phyloP scores from a whole-genome alignment of 2,888 invertebrate genomes.

The Bedellia somnulentella region DNA sequence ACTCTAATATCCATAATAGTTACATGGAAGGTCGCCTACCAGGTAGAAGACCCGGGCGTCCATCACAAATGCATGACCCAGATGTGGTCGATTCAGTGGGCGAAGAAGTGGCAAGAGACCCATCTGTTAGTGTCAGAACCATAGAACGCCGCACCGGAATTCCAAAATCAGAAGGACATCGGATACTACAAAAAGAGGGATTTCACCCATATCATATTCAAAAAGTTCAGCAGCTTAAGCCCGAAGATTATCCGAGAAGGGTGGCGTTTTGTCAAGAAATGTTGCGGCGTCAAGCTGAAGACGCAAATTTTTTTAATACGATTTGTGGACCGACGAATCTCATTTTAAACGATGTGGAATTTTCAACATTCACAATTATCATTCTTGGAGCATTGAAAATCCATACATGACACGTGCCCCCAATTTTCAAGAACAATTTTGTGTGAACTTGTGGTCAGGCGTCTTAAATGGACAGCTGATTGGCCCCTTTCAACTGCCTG shows the following conservation, averaged over 20 bases:
- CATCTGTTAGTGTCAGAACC: constrained; percentile 5
- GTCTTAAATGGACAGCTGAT: too few species aligned
- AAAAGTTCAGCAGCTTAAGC: constrained; percentile 2
- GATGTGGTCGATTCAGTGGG: constrained; percentile 5
- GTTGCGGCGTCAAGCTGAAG: constrained; percentile 5
- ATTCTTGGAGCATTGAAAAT: neutral
- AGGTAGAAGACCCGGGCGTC: constrained; percentile 4
- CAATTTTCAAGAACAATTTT: constrained; percentile 13
- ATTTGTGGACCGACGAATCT: constrained; percentile 6
- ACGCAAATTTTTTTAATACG: constrained; percentile 3
- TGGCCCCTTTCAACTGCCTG: too few species aligned
- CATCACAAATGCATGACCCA: constrained; percentile 5
- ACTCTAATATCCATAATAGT: constrained; percentile 5
- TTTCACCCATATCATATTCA: neutral
- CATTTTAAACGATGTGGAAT: constrained; percentile 1
- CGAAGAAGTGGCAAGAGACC: constrained; percentile 6
- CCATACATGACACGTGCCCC: constrained; percentile 10
- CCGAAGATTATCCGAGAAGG: constrained; percentile 8
- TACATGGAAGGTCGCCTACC: constrained; percentile 4
- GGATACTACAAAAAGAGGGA: constrained; percentile 5
- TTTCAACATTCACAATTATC: neutral
- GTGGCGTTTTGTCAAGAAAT: constrained; percentile 9
- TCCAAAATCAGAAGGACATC: constrained; percentile 7
- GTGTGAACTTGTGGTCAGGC: too few species aligned
- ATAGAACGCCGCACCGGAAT: constrained; percentile 6